These are phyloP conservation scores for Malurus cyaneus DNA, from an alignment of 2,113 vertebrate species.

Conservation along the genomic window DNA sequence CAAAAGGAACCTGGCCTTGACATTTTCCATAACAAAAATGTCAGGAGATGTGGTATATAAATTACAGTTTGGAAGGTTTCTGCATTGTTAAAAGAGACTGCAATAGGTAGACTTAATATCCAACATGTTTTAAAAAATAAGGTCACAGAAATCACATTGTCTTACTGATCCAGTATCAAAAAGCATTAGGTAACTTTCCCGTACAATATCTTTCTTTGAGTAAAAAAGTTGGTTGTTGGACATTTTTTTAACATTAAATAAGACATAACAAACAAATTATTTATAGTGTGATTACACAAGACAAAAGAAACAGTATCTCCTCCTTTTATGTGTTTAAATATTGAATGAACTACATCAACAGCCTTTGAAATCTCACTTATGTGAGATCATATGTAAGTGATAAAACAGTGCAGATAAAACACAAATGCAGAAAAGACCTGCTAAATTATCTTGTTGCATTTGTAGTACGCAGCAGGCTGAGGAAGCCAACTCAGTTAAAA, in stretches of 20 bases:
- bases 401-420: neutral
- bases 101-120: neutral
- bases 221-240: neutral
- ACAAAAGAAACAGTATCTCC: neutral
- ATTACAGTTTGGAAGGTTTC: neutral
- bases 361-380: neutral
- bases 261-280: neutral
- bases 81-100: neutral
- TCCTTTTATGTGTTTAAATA: neutral
- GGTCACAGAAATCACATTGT: neutral
- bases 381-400: neutral
- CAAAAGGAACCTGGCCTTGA: neutral
- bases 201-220: neutral
- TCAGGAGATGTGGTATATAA: rapidly evolving
- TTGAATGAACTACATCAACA: neutral
- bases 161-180: neutral
- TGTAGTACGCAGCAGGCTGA: neutral
- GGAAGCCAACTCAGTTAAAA: neutral
- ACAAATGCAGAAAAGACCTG: neutral
- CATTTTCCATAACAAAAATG: neutral
- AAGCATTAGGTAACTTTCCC: neutral
- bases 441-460: neutral
- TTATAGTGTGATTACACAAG: neutral
- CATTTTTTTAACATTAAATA: neutral
- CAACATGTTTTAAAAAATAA: neutral